Evolutionary conservation across 2,113 vertebrate genomes (phyloP), one percentile per base, ranked within the genome.

Genomic region (Willisornis vidua): DNA sequence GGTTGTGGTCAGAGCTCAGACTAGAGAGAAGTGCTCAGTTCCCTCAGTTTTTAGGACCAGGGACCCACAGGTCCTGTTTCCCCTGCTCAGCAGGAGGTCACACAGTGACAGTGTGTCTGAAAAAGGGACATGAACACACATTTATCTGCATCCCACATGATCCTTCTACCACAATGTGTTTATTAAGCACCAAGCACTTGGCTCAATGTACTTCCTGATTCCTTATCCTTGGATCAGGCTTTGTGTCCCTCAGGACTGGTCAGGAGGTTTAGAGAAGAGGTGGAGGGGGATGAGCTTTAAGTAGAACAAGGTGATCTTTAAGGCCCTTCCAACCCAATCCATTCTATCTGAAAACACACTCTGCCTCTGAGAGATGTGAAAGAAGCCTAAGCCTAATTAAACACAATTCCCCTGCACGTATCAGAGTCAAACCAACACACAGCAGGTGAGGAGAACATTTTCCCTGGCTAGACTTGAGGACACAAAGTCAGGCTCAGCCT

Each of bases 351-450:
- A 67, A 74, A 71, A 45, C 1, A 3, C 35, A 25, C 19, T n/a
- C 18, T 18, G 71, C 11, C 43, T 48, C 0, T 7, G 33, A 43
- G 9, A 33, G 31, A n/a, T 3, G 10, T 18, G 4, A 55, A 57
- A 41, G 25, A 0, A 31, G 24, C 51, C 59, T 46, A 41, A 57
- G 23, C 12, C 9, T 61, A 58, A 76, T 15, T 19, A 73, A 58
- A 35, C 9, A 46, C 6, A 19, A 2, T 24, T 84, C 46, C 46
- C 75, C 59, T 73, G 1, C 4, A 1, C 1, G 3, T 18, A 31
- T 67, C n/a, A 19, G 43, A 28, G 49, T 17, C 13, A 92, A 58
- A 33, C 37, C 88, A 63, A 10, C 43, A 19, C 1, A 0, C 9
- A 2, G 4, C 2, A 9, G 51, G 22, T 20, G 29, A 82, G 75